Evolutionary conservation across 2,113 vertebrate species (phyloP), one percentile per base, ranked within the genome.

Genomic region (Odocoileus virginianus): DNA sequence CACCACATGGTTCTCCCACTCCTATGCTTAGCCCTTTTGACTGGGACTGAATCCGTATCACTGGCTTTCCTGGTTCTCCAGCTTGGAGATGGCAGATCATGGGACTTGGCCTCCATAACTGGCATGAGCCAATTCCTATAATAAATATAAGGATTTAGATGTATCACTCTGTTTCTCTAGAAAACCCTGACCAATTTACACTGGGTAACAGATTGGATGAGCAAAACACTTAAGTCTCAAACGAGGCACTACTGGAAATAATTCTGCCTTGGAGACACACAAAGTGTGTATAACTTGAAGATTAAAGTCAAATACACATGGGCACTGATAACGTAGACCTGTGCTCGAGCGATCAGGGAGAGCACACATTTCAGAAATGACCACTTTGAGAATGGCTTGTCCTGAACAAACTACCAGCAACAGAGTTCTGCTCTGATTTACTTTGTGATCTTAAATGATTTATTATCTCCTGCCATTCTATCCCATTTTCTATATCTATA

Each of bases 391-490:
- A 47, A 36, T 87, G 92, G 52, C 95, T 96, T 81, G 54, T 67
- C 81, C 92, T 50, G 58, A 96, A 84, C 27, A 64, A 89, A 92
- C 76, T 71, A 71, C 86, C 93, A 91, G 28, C 40, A 94, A 91
- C 25, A 23, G 67, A 74, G 60, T n/a, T 57, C 16, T 96, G 79
- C 30, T 87, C 61, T 83, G 40, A 45, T 95, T 95, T 57, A 50
- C 47, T 84, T 43, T n/a, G 47, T 81, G 58, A 85, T 84, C 28
- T 84, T 97, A 81, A 96, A 90, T 76, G 87, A 93, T 57, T 87
- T 58, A 84, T 76, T 54, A 47, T 23, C 79, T 87, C 71, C 47
- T 52, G 19, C 40, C 57, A 40, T 90, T 52, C 28, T 58, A 45
- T 12, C 81, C 45, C 52, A 47, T 74, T 82, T 90, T 78, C 55